Conservation (phyloP, 2,113 vertebrate genomes). For the Onychostruthus taczanowskii region DNA sequence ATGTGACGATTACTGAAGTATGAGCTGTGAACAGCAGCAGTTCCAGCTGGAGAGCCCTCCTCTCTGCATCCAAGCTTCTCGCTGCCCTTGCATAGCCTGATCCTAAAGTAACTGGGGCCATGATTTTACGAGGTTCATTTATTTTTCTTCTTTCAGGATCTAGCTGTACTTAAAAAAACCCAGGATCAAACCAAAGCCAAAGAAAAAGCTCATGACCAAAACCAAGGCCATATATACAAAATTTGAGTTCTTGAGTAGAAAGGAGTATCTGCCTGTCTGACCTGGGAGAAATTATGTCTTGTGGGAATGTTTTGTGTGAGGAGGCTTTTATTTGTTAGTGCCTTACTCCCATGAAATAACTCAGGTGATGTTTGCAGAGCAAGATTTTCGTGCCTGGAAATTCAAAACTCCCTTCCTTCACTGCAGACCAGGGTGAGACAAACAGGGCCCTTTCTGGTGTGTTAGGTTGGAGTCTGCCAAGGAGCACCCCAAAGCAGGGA, state of each 20-base stretch:
- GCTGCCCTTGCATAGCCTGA: background rate
- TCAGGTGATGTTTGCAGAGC: background rate
- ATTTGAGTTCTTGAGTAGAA: background rate
- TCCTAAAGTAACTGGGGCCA: background rate
- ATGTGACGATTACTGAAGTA: background rate
- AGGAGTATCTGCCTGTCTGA: background rate
- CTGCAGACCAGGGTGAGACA: fast-evolving
- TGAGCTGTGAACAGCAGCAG: background rate
- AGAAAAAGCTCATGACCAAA: background rate
- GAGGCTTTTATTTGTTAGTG: background rate
- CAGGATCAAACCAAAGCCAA: background rate
- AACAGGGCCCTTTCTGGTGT: background rate
- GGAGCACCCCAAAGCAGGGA: background rate
- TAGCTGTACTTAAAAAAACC: background rate
- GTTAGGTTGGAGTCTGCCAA: background rate
- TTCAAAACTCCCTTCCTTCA: background rate
- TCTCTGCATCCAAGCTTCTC: background rate
- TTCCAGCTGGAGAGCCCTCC: background rate
- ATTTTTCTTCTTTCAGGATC: background rate
- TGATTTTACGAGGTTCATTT: background rate
- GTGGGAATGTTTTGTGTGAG: background rate
- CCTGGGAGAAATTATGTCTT: background rate
- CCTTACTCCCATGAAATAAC: background rate
- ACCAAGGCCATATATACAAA: background rate
- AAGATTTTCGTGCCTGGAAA: background rate